Conservation (phyloP, 2,113 vertebrate genomes). For the Pterocles gutturalis region DNA sequence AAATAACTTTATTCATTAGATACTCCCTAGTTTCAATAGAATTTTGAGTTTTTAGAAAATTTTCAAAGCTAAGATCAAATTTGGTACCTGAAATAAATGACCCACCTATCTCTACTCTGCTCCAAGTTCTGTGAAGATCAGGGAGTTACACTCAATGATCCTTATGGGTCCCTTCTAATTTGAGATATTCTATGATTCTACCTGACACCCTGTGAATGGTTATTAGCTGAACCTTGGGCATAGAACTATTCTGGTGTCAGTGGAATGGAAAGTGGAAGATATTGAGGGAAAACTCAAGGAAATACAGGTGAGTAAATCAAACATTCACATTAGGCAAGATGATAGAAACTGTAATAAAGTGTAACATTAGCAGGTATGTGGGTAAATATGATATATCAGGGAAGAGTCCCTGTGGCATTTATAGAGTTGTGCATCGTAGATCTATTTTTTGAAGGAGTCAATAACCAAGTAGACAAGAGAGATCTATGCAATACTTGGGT, state of each 20-base stretch:
- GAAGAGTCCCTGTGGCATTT: conserved; percentile 24
- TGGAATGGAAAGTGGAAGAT: conserved; percentile 5
- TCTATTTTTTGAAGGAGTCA: conserved; percentile 25
- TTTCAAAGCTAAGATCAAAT: neutral
- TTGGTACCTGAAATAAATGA: neutral
- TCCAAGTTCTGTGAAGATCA: neutral
- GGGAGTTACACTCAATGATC: neutral
- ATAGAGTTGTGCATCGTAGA: conserved; percentile 19
- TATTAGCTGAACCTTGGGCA: neutral
- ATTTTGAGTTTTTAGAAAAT: neutral
- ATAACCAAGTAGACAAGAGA: neutral
- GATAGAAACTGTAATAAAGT: neutral
- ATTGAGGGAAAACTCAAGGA: neutral
- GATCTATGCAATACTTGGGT: neutral
- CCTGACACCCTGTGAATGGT: neutral
- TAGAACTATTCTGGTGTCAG: neutral
- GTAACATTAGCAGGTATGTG: conserved; percentile 1
- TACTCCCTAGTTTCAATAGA: neutral
- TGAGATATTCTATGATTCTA: neutral
- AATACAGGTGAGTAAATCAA: conserved; percentile 16
- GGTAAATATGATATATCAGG: conserved; percentile 19
- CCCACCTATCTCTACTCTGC: neutral
- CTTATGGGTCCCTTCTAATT: neutral
- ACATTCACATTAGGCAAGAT: neutral
- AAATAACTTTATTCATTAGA: neutral